Base-by-base conservation (phyloP, 2,113 vertebrate genomes). In the Cephalopterus ornatus region DNA sequence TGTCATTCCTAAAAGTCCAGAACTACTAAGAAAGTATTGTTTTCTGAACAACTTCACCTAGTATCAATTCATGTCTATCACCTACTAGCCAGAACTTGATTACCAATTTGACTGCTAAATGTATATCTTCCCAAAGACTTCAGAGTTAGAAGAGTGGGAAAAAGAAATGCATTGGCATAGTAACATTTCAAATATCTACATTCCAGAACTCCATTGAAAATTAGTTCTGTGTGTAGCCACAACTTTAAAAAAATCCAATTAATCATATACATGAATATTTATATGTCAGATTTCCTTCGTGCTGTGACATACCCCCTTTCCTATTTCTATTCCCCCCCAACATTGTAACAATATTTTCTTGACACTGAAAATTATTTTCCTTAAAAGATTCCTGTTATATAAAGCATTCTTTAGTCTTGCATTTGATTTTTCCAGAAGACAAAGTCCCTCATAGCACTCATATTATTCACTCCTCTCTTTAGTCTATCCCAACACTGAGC, bases 341-440 rank as follows among this genome's bases (percentile, higher is more conserved):
- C 50, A 77, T 2, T 68, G 39, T 47, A 85, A 44, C 24, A 67
- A 37, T 44, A 59, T 79, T 81, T 71, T 72, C 44, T 79, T 70
- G 42, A 85, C 73, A 88, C 3, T 33, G 46, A n/a, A 95, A 91
- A 75, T 73, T 21, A 86, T 73, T 78, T 91, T 87, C 44, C 46
- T 85, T 78, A 39, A 53, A 92, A 76, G 35, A 88, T 70, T 89
- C 50, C 44, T 80, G 22, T 84, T 70, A 89, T 9, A 80, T 66
- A 82, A 91, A 93, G 28, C 44, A 52, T 84, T 94, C 55, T 63
- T 90, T 89, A 30, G 77, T 65, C 56, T 59, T 73, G 21, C 11
- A 58, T 59, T 77, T 80, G 35, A 26, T 94, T 84, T 88, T 94
- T 93, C 70, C 47, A 93, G 49, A 92, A 88, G 39, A 92, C 49